Percentiles rank a stretch among this genome's conserved stretches.
These are phyloP conservation scores for Florisuga fusca DNA, from an alignment of 2,797 vertebrate genomes.

Conservation along the genomic window DNA sequence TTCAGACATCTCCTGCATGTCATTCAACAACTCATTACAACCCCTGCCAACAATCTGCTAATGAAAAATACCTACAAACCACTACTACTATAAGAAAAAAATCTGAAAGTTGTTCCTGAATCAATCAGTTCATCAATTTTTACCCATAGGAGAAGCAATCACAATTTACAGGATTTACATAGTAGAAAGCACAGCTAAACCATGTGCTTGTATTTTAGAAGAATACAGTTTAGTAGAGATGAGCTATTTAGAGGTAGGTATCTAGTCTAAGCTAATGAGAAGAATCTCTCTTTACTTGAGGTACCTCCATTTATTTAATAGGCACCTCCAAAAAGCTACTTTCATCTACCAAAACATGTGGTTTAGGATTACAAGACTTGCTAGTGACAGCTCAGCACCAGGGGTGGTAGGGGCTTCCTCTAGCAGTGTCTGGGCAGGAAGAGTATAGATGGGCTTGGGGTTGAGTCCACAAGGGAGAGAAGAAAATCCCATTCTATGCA, in stretches of 20 bases:
- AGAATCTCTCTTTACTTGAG: not conserved
- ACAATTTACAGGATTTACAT: not conserved
- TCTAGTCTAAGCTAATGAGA: not conserved
- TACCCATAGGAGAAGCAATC: not conserved
- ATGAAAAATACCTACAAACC: not conserved
- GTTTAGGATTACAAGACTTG: not conserved
- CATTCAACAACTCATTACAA: not conserved
- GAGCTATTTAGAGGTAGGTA: not conserved
- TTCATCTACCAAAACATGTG: not conserved
- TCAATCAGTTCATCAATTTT: not conserved
- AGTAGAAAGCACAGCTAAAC: not conserved
- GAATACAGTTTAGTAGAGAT: not conserved
- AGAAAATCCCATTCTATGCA: not conserved
- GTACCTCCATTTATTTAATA: not conserved
- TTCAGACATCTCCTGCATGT: not conserved
- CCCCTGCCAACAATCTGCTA: not conserved
- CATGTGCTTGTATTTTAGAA: not conserved
- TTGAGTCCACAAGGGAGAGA: not conserved
- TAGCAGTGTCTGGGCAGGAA: not conserved
- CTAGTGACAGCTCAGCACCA: not conserved
- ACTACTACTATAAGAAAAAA: not conserved
- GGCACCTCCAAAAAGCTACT: not conserved
- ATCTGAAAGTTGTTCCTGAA: not conserved
- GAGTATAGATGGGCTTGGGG: fast-evolving
- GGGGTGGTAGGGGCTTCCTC: not conserved